phyloP scores from a whole-genome alignment of 2,113 vertebrate genomes.

The Trochalopteron elliotii region DNA sequence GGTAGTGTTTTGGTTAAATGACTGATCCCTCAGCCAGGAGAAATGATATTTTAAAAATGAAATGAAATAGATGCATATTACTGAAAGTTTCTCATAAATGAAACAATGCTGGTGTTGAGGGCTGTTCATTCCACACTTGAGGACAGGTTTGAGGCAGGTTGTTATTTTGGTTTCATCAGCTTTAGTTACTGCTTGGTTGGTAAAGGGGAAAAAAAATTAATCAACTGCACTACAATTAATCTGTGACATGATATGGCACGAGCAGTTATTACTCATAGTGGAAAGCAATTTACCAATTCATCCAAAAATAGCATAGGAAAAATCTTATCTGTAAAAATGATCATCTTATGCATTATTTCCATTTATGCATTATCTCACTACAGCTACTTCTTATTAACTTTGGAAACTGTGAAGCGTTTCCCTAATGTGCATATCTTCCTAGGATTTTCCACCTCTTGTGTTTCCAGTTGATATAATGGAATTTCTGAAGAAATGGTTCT shows the following conservation, averaged over 20 bases:
- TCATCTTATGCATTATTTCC: conserved; percentile 18
- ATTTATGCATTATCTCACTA: conserved; percentile 9
- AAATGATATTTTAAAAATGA: too few relatives aligned
- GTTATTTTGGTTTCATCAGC: conserved; percentile 22
- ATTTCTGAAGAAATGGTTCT: background rate
- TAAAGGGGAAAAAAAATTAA: conserved; percentile 43
- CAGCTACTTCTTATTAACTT: conserved; percentile 28
- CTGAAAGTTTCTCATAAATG: background rate
- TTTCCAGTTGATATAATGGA: background rate
- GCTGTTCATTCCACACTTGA: background rate
- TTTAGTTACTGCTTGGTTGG: conserved; percentile 31
- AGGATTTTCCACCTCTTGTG: background rate
- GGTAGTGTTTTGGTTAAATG: too few relatives aligned
- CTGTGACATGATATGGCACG: conserved; percentile 4
- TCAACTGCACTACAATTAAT: conserved; percentile 46
- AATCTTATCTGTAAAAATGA: conserved; percentile 43
- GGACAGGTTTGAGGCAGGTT: background rate
- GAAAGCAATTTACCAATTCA: conserved; percentile 56
- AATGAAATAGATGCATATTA: background rate
- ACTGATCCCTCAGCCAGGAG: too few relatives aligned
- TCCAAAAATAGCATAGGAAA: conserved; percentile 49
- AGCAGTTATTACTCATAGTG: conserved; percentile 45
- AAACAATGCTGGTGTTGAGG: background rate
- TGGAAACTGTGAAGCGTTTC: background rate
- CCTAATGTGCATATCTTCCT: background rate